Conservation (phyloP, 2,113 vertebrate genomes). For the Aphyosemion australe region DNA sequence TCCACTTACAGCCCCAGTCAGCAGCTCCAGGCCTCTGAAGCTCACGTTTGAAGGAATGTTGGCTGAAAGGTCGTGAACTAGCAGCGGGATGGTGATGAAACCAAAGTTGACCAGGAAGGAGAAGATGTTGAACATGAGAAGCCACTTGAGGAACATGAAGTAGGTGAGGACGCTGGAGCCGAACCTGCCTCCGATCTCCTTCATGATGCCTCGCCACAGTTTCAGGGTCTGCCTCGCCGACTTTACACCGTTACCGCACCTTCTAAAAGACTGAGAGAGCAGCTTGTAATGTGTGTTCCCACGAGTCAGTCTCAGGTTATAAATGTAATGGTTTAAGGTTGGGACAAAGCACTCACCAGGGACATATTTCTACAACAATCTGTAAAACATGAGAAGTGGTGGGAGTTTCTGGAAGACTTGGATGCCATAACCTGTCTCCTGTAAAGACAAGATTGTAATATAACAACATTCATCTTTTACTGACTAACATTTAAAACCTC, state of each 20-base stretch:
- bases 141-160: slow-evolving; percentile 92
- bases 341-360: slow-evolving; percentile 62
- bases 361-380: slow-evolving; percentile 72
- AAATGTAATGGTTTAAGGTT: background rate
- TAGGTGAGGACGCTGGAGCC: slow-evolving; percentile 93
- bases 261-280: slow-evolving; percentile 77
- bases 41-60: slow-evolving; percentile 59
- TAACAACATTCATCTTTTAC: background rate
- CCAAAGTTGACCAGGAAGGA: slow-evolving; percentile 91
- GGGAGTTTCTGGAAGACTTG: slow-evolving; percentile 58
- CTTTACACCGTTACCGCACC: slow-evolving; percentile 67
- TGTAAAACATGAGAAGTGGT: slow-evolving; percentile 57
- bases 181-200: slow-evolving; percentile 88
- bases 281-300: background rate
- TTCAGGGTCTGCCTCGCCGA: slow-evolving; percentile 68
- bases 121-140: slow-evolving; percentile 91
- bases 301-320: background rate
- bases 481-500: no score
- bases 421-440: slow-evolving; percentile 74
- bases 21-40: slow-evolving; percentile 89
- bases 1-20: slow-evolving; percentile 90
- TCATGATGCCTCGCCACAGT: slow-evolving; percentile 86
- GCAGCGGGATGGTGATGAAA: slow-evolving; percentile 89
- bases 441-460: slow-evolving; percentile 3
- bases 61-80: slow-evolving; percentile 63